Base-by-base conservation (phyloP, 2,888 invertebrate genomes). In the Scotopteryx bipunctaria region DNA sequence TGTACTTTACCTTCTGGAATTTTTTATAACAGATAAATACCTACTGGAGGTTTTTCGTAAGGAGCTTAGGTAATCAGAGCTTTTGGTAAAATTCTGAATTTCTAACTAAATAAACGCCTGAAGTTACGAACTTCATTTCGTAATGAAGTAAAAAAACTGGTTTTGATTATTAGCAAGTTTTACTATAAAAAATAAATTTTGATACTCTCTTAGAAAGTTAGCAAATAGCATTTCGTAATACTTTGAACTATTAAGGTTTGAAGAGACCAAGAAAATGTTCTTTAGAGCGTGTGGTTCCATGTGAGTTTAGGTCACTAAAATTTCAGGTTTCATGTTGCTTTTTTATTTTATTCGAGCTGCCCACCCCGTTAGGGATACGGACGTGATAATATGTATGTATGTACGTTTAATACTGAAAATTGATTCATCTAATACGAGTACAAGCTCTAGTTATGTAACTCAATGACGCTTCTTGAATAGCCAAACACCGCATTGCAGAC, bases 401-500 rank as follows among this genome's bases (percentile, higher is more conserved):
- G n/a, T n/a, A n/a, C n/a, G n/a, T n/a, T n/a, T n/a, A n/a, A n/a
- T n/a, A n/a, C n/a, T n/a, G n/a, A n/a, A n/a, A n/a, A n/a, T n/a
- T n/a, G n/a, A n/a, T n/a, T n/a, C n/a, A n/a, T n/a, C n/a, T n/a
- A n/a, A n/a, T n/a, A n/a, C n/a, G n/a, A n/a, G n/a, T n/a, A n/a
- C n/a, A n/a, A n/a, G n/a, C 43, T 23, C 21, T 40, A 36, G 52
- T 57, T 57, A 57, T 48, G 45, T 55, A 55, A 57, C 43, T 33
- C 47, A 55, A 44, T 47, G 40, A 55, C 37, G 51, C 29, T 61
- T 62, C 49, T 52, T 55, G 44, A 14, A 51, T 55, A 64, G 56
- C 55, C 64, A 46, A 61, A 59, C 60, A 63, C 71, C 71, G 73
- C 73, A 73, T 51, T 73, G 73, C 73, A 66, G 73, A 45, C 59